phyloP scores from a whole-genome alignment of 2,797 vertebrate species.

The Rhinophrynus dorsalis region DNA sequence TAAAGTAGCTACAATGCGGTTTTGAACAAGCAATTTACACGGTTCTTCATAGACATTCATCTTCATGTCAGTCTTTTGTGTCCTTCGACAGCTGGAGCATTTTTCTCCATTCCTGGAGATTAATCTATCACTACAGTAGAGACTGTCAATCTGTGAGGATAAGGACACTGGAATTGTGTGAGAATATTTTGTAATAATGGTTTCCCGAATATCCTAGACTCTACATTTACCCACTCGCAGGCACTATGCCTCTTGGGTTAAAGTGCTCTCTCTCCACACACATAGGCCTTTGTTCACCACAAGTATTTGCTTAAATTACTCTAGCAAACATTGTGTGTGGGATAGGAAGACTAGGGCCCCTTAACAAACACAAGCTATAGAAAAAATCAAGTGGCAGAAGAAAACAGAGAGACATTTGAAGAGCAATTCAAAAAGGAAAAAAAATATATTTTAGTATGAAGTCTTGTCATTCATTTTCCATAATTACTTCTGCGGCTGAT shows the following conservation, averaged over 20 bases:
- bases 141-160: not conserved
- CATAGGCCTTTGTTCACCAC: constrained; percentile 26
- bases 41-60: not conserved
- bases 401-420: constrained; percentile 16
- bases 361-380: constrained; percentile 27
- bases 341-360: constrained; percentile 22
- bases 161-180: constrained; percentile 7
- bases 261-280: constrained; percentile 17
- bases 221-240: constrained; percentile 12
- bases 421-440: not conserved
- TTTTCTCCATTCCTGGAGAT: not conserved
- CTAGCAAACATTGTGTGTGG: constrained; percentile 19
- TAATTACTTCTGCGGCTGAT: too few species aligned
- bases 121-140: constrained; percentile 5
- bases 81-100: not conserved
- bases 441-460: too few species aligned
- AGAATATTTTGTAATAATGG: constrained; percentile 13
- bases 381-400: not conserved
- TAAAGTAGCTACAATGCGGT: not conserved
- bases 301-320: constrained; percentile 25
- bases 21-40: not conserved
- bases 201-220: constrained; percentile 5
- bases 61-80: not conserved
- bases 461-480: too few species aligned
- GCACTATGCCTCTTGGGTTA: constrained; percentile 8